Conservation (phyloP, 2,113 vertebrate genomes). For the Sphyrna mokarran region DNA sequence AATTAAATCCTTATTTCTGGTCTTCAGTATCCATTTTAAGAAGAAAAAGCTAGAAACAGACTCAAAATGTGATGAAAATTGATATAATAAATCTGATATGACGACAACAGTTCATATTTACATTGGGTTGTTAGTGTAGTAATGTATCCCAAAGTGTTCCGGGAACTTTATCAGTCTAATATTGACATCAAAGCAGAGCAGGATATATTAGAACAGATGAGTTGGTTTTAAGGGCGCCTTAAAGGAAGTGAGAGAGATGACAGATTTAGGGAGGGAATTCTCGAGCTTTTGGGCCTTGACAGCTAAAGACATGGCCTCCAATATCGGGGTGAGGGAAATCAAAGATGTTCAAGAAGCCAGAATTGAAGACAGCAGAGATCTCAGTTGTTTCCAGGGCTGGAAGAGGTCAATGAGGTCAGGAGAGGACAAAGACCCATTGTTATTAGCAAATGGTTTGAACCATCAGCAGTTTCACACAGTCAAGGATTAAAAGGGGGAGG, state of each 20-base stretch:
- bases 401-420: background rate
- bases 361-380: background rate
- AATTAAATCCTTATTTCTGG: background rate
- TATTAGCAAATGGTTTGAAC: background rate
- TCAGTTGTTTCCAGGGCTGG: background rate
- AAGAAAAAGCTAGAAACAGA: background rate
- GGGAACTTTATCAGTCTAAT: background rate
- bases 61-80: background rate
- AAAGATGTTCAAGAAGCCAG: background rate
- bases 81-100: background rate
- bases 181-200: background rate
- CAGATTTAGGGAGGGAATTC: background rate
- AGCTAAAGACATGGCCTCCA: background rate
- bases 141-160: background rate
- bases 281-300: background rate
- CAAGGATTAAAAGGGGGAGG: background rate
- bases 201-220: background rate
- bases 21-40: background rate
- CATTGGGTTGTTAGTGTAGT: background rate
- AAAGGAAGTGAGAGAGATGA: background rate
- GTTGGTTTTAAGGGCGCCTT: background rate
- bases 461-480: background rate
- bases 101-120: background rate
- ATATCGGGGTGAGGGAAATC: background rate
- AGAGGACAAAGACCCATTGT: background rate